A percentile compares a stretch with the other conserved stretches of the same genome.
These are phyloP conservation scores for Rhinophrynus dorsalis DNA, from an alignment of 2,797 vertebrate genomes.

Conservation along the genomic window DNA sequence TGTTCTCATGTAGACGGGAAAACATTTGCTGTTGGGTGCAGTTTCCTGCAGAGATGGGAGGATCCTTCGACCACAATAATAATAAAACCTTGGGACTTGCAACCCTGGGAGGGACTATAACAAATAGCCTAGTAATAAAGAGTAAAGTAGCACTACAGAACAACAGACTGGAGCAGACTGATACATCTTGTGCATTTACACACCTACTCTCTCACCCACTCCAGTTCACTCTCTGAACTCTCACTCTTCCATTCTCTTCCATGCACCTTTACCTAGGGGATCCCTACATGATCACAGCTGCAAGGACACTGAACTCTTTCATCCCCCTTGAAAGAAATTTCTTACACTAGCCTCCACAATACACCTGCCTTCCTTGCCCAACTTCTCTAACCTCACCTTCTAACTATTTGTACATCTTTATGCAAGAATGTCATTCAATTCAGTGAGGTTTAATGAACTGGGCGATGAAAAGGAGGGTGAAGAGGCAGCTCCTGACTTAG, in stretches of 20 bases:
- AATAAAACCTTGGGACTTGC: constrained; percentile 14
- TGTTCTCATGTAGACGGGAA: constrained; percentile 33
- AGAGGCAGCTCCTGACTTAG: constrained; percentile 76
- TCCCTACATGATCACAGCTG: too few relatives aligned
- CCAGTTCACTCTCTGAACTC: too few relatives aligned
- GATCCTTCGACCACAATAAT: constrained; percentile 15
- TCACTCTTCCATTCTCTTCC: too few relatives aligned
- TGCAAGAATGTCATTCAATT: constrained; percentile 58
- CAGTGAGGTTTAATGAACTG: constrained; percentile 77
- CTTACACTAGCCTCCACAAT: too few relatives aligned
- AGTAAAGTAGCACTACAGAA: neutral
- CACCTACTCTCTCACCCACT: neutral
- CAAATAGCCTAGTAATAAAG: neutral
- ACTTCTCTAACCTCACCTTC: too few relatives aligned
- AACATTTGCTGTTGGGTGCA: constrained; percentile 25
- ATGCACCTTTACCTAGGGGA: too few relatives aligned
- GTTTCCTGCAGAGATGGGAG: constrained; percentile 39
- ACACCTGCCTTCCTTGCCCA: too few relatives aligned
- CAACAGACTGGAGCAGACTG: neutral
- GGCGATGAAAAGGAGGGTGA: constrained; percentile 70
- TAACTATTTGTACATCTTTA: neutral
- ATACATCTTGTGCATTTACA: neutral
- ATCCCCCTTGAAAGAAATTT: too few relatives aligned
- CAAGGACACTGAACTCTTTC: too few relatives aligned
- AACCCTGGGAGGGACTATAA: neutral